phyloP scores from a whole-genome alignment of 2,888 invertebrate species.

The Hetaerina titia region DNA sequence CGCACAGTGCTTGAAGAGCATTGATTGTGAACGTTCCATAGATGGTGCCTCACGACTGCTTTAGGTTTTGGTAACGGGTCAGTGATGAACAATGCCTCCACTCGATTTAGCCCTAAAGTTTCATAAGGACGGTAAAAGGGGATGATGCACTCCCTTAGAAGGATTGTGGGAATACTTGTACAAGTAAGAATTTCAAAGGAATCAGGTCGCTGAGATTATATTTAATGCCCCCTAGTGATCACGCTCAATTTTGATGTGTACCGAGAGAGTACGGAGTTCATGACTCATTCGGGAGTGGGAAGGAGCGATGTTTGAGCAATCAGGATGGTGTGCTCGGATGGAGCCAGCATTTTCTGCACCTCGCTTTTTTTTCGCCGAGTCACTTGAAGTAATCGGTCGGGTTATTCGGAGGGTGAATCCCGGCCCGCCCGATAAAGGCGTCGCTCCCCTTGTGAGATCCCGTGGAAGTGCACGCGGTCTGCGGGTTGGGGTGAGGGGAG shows the following conservation, averaged over 20 bases:
- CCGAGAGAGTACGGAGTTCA: background rate
- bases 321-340: background rate
- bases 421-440: conserved; percentile 29
- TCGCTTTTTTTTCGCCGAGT: background rate
- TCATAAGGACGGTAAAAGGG: background rate
- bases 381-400: conserved; percentile 25
- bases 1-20: too few relatives aligned
- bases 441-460: background rate
- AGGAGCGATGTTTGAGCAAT: background rate
- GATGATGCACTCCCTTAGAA: background rate
- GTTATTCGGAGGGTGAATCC: conserved; percentile 43
- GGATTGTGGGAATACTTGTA: background rate
- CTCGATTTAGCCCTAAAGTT: too few relatives aligned
- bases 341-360: background rate
- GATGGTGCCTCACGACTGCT: too few relatives aligned
- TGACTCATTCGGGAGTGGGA: background rate
- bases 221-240: background rate
- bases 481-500: background rate
- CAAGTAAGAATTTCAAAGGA: background rate
- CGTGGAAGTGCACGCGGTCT: conserved; percentile 38
- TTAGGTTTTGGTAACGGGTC: too few relatives aligned
- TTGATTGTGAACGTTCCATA: too few relatives aligned
- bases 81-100: too few relatives aligned
- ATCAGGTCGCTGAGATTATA: background rate
- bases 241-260: background rate